Evolutionary conservation across 1,140 invertebrate species (phyloP), one percentile per base, ranked within the genome.

Genomic region (Atopsyche davidsoni): DNA sequence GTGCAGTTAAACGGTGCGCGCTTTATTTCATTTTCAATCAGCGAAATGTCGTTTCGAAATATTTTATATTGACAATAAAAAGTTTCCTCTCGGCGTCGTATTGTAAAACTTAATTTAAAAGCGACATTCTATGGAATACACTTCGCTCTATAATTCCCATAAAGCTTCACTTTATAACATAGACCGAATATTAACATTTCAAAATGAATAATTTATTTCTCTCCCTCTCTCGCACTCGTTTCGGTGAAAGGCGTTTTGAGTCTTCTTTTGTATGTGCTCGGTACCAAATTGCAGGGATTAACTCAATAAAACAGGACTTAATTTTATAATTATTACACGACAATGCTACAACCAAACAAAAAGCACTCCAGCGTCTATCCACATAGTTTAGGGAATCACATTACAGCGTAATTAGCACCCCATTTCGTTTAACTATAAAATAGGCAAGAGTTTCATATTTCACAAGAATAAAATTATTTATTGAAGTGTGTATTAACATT

Each of bases 281-380:
- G 16, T 34, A 43, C 55, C 51, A 53, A 57, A 57, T 57, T 53
- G 50, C 50, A 34, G 36, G 55, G 55, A 57, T 57, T 57, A 57
- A 57, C 55, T 57, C 55, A 57, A 57, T 57, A 57, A 57, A 57
- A 50, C 55, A 40, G 55, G 55, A 57, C 55, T 57, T 57, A 57
- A 53, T 41, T 38, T 53, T 53, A 57, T 53, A 57, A 57, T 57
- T 53, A 53, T 50, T 57, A 53, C 44, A 47, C 24, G 23, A 42
- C 38, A 41, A 34, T 39, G 24, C n/a, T 28, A 7, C 24, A 28
- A 28, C 24, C n/a, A 7, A 28, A 28, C 6, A 7, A 28, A 28
- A 28, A 7, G 6, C 24, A 28, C 24, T n/a, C 24, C 6, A 28
- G 6, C 24, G 6, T 7, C 24, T 28, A n/a, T n/a, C n/a, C n/a